Evolutionary conservation across 2,113 vertebrate species (phyloP).

Genomic region (Brachypodius melanocephalos): DNA sequence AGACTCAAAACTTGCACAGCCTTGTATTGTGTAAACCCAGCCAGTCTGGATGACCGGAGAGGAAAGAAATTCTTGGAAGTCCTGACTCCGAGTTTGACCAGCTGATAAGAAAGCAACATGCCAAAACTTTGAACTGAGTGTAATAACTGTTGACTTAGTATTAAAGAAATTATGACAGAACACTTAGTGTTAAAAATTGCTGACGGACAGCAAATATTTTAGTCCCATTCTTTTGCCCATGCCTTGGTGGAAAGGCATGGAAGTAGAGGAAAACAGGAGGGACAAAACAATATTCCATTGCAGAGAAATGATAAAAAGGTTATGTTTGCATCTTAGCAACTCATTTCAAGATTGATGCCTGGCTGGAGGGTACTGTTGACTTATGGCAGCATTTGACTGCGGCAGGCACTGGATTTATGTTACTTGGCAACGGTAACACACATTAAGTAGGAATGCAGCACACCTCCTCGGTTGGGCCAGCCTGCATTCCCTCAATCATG

Average conservation of each 20-base stretch:
- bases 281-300: not conserved
- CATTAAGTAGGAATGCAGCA: not conserved
- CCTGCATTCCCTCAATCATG: not conserved
- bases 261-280: not conserved
- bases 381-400: not conserved
- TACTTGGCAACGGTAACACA: not conserved
- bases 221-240: not conserved
- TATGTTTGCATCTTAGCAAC: not conserved
- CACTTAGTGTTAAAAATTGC: not conserved
- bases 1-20: not conserved
- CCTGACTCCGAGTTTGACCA: not conserved
- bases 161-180: not conserved
- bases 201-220: not conserved
- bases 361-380: conserved; percentile 7
- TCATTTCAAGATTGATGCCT: conserved; percentile 26
- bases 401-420: conserved; percentile 7
- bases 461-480: not conserved
- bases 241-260: not conserved
- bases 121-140: not conserved
- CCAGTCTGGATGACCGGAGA: not conserved
- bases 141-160: not conserved
- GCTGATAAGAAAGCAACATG: not conserved
- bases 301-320: not conserved
- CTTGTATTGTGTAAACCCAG: not conserved
- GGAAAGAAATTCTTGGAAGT: not conserved